Evolutionary conservation across 2,888 invertebrate species (phyloP), one percentile per base, ranked within the genome.

Genomic region (Dicyrtoma fusca): DNA sequence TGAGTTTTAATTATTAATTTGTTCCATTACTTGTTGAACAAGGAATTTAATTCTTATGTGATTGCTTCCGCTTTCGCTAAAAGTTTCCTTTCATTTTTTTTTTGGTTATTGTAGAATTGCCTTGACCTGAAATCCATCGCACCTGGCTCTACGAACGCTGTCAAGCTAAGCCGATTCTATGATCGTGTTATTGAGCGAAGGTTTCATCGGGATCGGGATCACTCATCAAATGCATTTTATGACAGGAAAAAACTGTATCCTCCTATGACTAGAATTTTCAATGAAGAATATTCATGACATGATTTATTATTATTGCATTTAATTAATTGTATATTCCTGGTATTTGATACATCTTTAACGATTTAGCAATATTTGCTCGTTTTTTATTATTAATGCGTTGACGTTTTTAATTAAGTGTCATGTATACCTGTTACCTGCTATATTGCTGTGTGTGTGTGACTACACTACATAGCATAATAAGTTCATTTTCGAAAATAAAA

Each of bases 61-160:
- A n/a, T n/a, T n/a, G n/a, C n/a, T n/a, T n/a, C n/a, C n/a, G n/a
- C n/a, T 59, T 73, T 14, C 64, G 44, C 71, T 47, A 51, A 51
- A 64, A 65, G 23, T 21, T 13, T 71, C 23, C 47, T 62, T 17
- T 74, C 47, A 13, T 53, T 73, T 68, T 42, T 79, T 74, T n/a
- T n/a, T n/a, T n/a, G 3, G 34, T 34, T 34, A 8, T 34, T 34
- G 73, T 68, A 88, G 88, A 87, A 89, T 82, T 88, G 87, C 81
- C 84, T 85, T 76, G 86, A 87, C 84, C 86, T 83, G 75, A 90
- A 93, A 77, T 92, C 93, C 77, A 85, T 97, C 74, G 93, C 95
- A n/a, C 94, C 97, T 5, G 97, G 97, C 1, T 92, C 94, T 3
- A 94, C 95, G 72, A 95, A 96, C 83, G 91, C 96, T 10, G 95